Percentiles rank a stretch among this genome's conserved stretches.
phyloP scores from a whole-genome alignment of 2,888 invertebrate species.

The Conistra vaccinii region DNA sequence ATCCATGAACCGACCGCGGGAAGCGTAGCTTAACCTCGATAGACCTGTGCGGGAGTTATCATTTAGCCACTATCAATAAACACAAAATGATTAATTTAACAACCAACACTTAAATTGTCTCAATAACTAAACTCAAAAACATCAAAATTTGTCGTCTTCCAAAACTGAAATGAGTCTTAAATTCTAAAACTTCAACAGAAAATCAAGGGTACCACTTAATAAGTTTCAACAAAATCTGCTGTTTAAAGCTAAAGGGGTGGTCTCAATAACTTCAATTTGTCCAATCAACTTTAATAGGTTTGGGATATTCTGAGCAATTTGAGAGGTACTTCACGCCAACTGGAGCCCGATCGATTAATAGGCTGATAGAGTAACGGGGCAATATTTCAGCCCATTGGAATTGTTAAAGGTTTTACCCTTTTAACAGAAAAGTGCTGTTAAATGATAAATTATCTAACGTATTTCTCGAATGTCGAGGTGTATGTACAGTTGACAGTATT shows the following conservation, averaged over 20 bases:
- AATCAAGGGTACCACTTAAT: slow-evolving; percentile 35
- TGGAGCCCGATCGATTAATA: slow-evolving; percentile 40
- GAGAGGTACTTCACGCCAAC: slow-evolving; percentile 49
- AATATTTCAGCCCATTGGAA: not conserved
- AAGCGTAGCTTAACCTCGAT: not conserved
- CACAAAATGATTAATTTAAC: not conserved
- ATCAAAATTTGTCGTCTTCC: not conserved
- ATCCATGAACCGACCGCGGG: not conserved
- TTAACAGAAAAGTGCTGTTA: not conserved
- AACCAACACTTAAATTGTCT: not conserved
- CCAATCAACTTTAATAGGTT: slow-evolving; percentile 43
- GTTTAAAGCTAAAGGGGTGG: slow-evolving; percentile 14
- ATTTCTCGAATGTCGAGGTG: too few species aligned
- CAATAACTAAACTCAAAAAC: not conserved
- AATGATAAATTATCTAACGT: too few species aligned
- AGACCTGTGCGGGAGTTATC: too few species aligned
- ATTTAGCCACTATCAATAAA: not conserved
- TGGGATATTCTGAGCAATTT: slow-evolving; percentile 46
- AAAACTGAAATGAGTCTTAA: slow-evolving; percentile 9
- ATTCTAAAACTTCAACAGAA: slow-evolving; percentile 25
- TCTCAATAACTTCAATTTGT: slow-evolving; percentile 47
- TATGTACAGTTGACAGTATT: too few species aligned
- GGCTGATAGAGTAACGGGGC: not conserved
- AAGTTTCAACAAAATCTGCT: slow-evolving; percentile 42
- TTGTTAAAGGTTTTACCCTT: not conserved